Percentiles rank a stretch among this genome's conserved stretches.
These are phyloP conservation scores for Collichthys lucidus DNA, from an alignment of 2,113 vertebrate genomes.

Conservation along the genomic window DNA sequence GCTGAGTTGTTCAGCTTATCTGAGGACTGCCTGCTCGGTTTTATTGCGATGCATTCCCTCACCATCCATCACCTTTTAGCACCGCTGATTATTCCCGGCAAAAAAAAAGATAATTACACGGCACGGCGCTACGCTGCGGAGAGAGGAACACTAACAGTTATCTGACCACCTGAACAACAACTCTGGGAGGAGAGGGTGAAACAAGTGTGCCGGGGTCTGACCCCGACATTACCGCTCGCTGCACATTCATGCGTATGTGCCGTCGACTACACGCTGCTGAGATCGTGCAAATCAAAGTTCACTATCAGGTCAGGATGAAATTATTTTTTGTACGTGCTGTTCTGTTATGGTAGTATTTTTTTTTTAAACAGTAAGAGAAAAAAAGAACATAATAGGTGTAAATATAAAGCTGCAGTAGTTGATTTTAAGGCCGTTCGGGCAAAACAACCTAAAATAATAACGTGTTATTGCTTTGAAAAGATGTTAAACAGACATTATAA, in stretches of 20 bases:
- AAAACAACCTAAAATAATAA: background rate
- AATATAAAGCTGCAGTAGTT: background rate
- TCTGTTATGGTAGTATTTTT: background rate
- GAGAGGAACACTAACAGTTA: conserved; percentile 52
- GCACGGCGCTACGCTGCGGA: conserved; percentile 41
- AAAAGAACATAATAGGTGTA: background rate
- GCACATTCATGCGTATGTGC: background rate
- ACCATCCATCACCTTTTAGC: conserved; percentile 78
- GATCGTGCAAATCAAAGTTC: background rate
- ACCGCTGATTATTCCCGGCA: conserved; percentile 71
- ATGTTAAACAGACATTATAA: background rate
- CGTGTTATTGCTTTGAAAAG: background rate
- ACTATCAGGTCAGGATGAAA: background rate
- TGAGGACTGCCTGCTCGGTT: conserved; percentile 47
- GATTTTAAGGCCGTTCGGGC: background rate
- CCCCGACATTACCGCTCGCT: conserved; percentile 35
- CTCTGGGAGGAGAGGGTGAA: conserved; percentile 42
- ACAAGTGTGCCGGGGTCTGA: conserved; percentile 44
- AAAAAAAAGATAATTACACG: conserved; percentile 73
- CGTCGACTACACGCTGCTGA: background rate
- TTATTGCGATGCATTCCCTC: conserved; percentile 68
- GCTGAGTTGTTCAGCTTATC: conserved; percentile 57
- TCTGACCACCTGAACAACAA: conserved; percentile 68
- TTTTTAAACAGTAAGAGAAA: background rate
- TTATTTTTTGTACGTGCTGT: background rate